A percentile compares a stretch with the other conserved stretches of the same genome.
Evolutionary conservation across 2,113 vertebrate species (phyloP).

Genomic region (Alosa alosa): DNA sequence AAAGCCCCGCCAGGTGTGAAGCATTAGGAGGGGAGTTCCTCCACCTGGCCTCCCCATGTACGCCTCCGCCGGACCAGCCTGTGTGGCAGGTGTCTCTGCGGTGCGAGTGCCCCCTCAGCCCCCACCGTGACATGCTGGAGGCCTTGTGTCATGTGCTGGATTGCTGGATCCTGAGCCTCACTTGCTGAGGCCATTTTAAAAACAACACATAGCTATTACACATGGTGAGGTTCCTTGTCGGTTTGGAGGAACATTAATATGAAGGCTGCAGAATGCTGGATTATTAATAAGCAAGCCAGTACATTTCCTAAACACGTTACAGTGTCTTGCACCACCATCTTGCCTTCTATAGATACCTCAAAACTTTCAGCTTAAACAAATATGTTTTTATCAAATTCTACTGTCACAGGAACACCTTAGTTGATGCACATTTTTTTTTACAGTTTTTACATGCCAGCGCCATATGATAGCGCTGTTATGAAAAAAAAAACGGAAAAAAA

Average conservation of each 20-base stretch:
- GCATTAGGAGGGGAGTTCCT: constrained; percentile 66
- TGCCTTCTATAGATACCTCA: background rate
- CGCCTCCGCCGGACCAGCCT: constrained; percentile 63
- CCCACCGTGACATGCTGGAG: background rate
- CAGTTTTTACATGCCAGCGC: background rate
- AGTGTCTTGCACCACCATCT: background rate
- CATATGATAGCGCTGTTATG: background rate
- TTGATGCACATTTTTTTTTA: background rate
- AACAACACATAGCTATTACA: background rate
- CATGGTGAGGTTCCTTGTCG: background rate
- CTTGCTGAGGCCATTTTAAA: background rate
- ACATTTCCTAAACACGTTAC: background rate
- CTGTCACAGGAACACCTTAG: background rate
- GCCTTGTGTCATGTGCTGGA: background rate
- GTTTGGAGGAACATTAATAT: background rate
- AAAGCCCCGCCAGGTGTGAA: constrained; percentile 70
- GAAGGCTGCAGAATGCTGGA: background rate
- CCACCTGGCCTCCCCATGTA: constrained; percentile 62
- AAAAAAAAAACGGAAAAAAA: background rate
- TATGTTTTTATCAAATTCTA: background rate
- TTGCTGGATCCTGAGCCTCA: background rate
- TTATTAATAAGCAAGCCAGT: background rate
- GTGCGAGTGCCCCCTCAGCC: constrained; percentile 45
- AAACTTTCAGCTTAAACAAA: background rate
- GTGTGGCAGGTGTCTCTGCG: constrained; percentile 57